These are phyloP conservation scores for Rhinogobio ventralis DNA, from an alignment of 2,797 vertebrate species.

Conservation along the genomic window DNA sequence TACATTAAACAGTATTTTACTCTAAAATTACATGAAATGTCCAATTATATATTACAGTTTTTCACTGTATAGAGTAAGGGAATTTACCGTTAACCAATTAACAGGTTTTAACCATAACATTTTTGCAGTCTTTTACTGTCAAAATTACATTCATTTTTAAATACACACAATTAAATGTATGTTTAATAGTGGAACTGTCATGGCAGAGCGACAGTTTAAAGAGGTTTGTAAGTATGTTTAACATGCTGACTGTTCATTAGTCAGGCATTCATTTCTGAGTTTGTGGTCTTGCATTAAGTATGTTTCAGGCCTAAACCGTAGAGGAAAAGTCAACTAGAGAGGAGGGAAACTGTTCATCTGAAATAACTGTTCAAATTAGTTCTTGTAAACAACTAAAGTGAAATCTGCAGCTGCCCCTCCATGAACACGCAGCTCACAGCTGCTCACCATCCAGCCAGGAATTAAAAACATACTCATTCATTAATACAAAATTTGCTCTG, in stretches of 20 bases:
- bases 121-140: background rate
- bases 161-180: background rate
- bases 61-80: background rate
- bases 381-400: slow-evolving; percentile 98
- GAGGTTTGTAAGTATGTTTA: background rate
- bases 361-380: slow-evolving; percentile 99
- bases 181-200: background rate
- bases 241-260: background rate
- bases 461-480: slow-evolving; percentile 97
- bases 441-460: slow-evolving; percentile 91
- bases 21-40: background rate
- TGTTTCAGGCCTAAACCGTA: background rate
- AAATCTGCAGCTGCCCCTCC: slow-evolving; percentile 92
- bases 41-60: background rate
- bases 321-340: slow-evolving; percentile 61
- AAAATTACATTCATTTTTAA: background rate
- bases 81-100: background rate
- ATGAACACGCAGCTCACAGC: slow-evolving; percentile 88
- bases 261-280: background rate
- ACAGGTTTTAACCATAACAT: background rate
- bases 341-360: slow-evolving; percentile 84
- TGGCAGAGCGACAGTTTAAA: background rate
- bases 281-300: background rate
- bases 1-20: background rate
- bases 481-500: slow-evolving; percentile 91